phyloP scores from a whole-genome alignment of 1,140 invertebrate species.

The Eumeta japonica region DNA sequence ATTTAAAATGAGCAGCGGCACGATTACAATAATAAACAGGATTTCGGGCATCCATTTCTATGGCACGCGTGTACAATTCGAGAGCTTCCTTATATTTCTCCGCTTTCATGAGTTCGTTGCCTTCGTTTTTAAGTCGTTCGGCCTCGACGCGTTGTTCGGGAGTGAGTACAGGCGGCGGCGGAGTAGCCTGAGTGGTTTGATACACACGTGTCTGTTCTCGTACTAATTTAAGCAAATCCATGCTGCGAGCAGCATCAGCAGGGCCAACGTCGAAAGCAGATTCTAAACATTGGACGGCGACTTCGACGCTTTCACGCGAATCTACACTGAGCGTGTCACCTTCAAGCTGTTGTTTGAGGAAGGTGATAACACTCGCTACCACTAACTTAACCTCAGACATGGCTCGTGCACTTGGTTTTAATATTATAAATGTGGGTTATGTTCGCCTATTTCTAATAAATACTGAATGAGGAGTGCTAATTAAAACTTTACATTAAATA shows the following conservation, averaged over 20 bases:
- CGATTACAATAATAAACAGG: conserved; percentile 94
- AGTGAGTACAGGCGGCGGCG: conserved; percentile 13
- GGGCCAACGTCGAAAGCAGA: conserved; percentile 70
- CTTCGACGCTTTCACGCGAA: conserved; percentile 76
- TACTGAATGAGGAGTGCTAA: conserved; percentile 12
- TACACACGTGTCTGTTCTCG: conserved; percentile 23
- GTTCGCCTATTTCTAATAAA: conserved; percentile 8
- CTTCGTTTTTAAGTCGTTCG: conserved; percentile 77
- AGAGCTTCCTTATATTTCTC: conserved; percentile 79
- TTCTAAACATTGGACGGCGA: conserved; percentile 81
- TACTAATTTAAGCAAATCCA: conserved; percentile 54
- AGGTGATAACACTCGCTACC: conserved; percentile 48
- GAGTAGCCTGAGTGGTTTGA: conserved; percentile 3
- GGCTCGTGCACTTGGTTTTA: conserved; percentile 8
- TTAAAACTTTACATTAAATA: conserved; percentile 4
- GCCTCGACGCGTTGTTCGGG: conserved; percentile 60
- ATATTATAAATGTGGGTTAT: conserved; percentile 8
- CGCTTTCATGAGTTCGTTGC: conserved; percentile 84
- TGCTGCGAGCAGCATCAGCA: conserved; percentile 45
- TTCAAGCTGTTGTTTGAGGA: conserved; percentile 45
- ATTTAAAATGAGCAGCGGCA: conserved; percentile 86
- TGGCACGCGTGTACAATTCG: conserved; percentile 79
- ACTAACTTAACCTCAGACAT: conserved; percentile 51
- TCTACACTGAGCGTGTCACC: conserved; percentile 56
- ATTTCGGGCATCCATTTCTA: conserved; percentile 81